phyloP scores from a whole-genome alignment of 1,140 invertebrate genomes.

The Brachionus koreanus region DNA sequence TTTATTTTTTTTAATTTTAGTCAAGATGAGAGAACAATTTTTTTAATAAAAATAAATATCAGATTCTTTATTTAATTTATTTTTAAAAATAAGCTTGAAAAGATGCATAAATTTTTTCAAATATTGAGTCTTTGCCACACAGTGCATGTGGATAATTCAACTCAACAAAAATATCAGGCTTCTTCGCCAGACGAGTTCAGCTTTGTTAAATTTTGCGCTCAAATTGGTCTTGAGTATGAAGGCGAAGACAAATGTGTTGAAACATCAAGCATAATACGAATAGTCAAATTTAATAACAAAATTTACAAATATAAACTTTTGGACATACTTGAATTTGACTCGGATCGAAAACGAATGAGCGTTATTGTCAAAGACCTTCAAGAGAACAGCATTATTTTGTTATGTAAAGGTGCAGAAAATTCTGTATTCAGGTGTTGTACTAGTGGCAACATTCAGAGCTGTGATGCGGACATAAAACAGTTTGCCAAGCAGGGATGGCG shows the following conservation, averaged over 20 bases:
- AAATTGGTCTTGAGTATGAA: conserved; percentile 20
- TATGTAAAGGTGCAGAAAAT: conserved; percentile 42
- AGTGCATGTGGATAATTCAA: conserved; percentile 19
- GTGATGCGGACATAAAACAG: neutral
- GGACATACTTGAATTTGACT: conserved; percentile 98
- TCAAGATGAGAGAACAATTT: neutral
- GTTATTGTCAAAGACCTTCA: neutral
- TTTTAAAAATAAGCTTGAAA: neutral
- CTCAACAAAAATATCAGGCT: conserved; percentile 63
- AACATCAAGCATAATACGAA: neutral
- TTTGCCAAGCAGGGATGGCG: conserved; percentile 37
- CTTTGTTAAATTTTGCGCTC: conserved; percentile 64
- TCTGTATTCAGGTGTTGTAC: conserved; percentile 4
- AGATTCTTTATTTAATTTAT: no score
- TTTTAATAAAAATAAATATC: neutral
- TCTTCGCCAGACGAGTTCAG: conserved; percentile 97
- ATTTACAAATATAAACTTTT: conserved; percentile 77
- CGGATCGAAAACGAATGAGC: conserved; percentile 90
- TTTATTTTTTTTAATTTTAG: neutral
- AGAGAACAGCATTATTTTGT: neutral
- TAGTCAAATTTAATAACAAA: conserved; percentile 61
- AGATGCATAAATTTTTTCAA: conserved; percentile 3
- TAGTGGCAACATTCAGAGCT: conserved; percentile 37
- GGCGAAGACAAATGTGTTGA: conserved; percentile 26
- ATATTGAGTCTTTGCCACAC: conserved; percentile 30